phyloP scores from a whole-genome alignment of 2,113 vertebrate genomes.

The Platycercus adscitus region DNA sequence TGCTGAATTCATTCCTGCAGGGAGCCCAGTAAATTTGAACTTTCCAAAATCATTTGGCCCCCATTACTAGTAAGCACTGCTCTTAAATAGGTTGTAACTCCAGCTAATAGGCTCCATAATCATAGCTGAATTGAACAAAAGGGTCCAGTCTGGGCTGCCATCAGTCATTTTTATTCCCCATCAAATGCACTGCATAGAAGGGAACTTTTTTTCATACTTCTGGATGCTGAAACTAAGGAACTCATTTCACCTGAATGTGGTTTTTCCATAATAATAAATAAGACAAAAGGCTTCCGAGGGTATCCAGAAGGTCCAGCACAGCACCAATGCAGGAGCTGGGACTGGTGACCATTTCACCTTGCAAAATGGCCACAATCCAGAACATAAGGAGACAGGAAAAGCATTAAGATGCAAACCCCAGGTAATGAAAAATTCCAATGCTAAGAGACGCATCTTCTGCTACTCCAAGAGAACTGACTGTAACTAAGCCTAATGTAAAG shows the following conservation, averaged over 20 bases:
- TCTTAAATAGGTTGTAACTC: constrained; percentile 85
- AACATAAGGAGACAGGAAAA: constrained; percentile 37
- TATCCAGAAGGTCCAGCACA: constrained; percentile 26
- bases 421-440: constrained; percentile 42
- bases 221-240: constrained; percentile 59
- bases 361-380: constrained; percentile 38
- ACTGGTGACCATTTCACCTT: constrained; percentile 52
- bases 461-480: not conserved
- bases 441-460: not conserved
- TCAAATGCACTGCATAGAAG: constrained; percentile 66
- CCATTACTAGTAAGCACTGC: constrained; percentile 83
- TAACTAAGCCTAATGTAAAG: constrained; percentile 18
- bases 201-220: constrained; percentile 56
- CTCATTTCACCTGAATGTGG: constrained; percentile 36
- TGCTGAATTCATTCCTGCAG: constrained; percentile 79
- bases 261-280: constrained; percentile 11
- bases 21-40: constrained; percentile 80
- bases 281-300: constrained; percentile 17
- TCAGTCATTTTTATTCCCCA: constrained; percentile 81
- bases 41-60: constrained; percentile 87
- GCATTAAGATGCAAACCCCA: constrained; percentile 16
- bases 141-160: constrained; percentile 69
- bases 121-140: constrained; percentile 79
- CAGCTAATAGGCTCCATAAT: constrained; percentile 82
- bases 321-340: not conserved